Evolutionary conservation across 2,797 vertebrate genomes (phyloP).

Genomic region (Danio kyathit): DNA sequence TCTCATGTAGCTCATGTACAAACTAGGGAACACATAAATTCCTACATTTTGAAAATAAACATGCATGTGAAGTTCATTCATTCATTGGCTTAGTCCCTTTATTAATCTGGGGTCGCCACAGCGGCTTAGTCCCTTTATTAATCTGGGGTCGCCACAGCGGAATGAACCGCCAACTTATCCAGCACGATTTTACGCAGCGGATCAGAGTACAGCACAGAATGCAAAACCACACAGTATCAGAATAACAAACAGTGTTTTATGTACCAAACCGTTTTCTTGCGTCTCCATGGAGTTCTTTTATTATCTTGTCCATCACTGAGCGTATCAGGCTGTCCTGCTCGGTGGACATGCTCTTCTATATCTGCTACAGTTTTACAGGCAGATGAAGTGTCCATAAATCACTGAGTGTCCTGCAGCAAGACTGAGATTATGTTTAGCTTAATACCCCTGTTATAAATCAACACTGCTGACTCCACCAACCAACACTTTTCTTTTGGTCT

Average conservation of each 20-base stretch:
- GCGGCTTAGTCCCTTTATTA: too few relatives aligned
- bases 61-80: too few relatives aligned
- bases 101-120: too few relatives aligned
- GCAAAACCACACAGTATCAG: background rate
- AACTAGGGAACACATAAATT: too few relatives aligned
- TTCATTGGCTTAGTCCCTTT: too few relatives aligned
- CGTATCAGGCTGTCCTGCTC: slow-evolving; percentile 17
- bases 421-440: slow-evolving; percentile 79
- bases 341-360: slow-evolving; percentile 10
- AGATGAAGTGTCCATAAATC: slow-evolving; percentile 79
- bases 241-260: background rate
- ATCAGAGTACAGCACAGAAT: background rate
- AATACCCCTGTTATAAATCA: slow-evolving; percentile 78
- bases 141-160: too few relatives aligned
- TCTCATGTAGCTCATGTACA: too few relatives aligned
- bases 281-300: slow-evolving; percentile 2
- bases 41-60: too few relatives aligned
- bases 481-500: slow-evolving; percentile 56
- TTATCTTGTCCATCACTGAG: slow-evolving; percentile 39
- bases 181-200: too few relatives aligned
- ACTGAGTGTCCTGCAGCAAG: slow-evolving; percentile 71
- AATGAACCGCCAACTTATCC: too few relatives aligned
- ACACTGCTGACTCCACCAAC: slow-evolving; percentile 71
- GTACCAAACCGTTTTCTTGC: too few relatives aligned
- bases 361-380: slow-evolving; percentile 65